Percentiles rank a stretch among this genome's conserved stretches.
These are phyloP conservation scores for Crax fasciolata DNA, from an alignment of 2,797 vertebrate genomes.

Conservation along the genomic window DNA sequence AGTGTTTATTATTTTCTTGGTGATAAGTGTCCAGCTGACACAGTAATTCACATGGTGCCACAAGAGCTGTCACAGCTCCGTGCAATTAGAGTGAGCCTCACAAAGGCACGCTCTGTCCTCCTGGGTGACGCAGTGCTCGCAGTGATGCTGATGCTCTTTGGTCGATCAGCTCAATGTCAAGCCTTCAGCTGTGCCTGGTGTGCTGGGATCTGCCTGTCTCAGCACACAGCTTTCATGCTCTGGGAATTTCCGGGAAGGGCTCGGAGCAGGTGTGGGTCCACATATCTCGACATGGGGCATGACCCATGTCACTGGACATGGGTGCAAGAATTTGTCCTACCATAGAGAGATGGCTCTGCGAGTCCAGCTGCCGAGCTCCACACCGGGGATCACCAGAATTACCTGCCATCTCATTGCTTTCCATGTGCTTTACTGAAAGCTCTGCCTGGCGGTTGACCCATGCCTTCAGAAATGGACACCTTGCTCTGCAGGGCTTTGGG, in stretches of 20 bases:
- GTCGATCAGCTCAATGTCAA: background rate
- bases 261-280: rapidly evolving
- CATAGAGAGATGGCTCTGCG: background rate
- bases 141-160: background rate
- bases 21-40: constrained; percentile 34
- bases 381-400: background rate
- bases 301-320: background rate
- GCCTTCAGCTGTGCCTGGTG: background rate
- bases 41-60: background rate
- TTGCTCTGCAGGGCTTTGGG: background rate
- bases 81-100: background rate
- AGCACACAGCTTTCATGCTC: background rate
- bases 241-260: background rate
- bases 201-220: background rate
- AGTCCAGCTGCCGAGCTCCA: background rate
- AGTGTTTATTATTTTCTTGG: background rate
- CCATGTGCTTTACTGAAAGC: background rate
- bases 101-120: background rate
- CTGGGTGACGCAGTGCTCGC: background rate
- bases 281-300: background rate
- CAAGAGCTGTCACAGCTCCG: background rate
- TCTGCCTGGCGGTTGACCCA: background rate
- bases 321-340: background rate
- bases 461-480: background rate
- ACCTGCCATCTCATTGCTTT: background rate